Evolutionary conservation across 2,888 invertebrate species (phyloP), one percentile per base, ranked within the genome.

Genomic region (Norana najaformis): DNA sequence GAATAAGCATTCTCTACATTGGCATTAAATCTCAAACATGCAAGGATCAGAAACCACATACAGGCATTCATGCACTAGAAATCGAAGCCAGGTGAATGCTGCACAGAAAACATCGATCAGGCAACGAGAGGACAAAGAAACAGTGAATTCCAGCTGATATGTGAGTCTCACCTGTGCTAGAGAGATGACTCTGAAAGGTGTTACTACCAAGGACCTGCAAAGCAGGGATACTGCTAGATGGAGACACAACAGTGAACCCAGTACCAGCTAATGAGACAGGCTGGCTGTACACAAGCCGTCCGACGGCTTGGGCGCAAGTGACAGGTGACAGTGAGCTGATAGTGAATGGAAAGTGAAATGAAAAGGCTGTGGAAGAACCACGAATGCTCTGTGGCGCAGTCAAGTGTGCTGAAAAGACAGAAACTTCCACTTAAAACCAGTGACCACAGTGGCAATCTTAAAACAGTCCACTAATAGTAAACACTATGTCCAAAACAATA

Each of bases 321-420:
- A 85, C 85, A 18, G 85, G 85, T 37, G 85, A 85, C 85, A 85
- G 85, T 85, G 85, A 85, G 85, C 36, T 35, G 37, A 85, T 23
- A 37, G 85, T 85, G 85, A 85, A 85, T 18, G 85, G 85, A 85
- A 85, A 85, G 85, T 85, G 85, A 37, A 85, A 85, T 85, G 85
- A 37, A 6, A 85, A 35, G 85, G 85, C 85, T 8, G 85, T 36
- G 85, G 85, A 85, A 37, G 85, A 16, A 35, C 18, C 85, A 37
- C 85, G 85, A 85, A 85, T 85, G 85, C 85, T 85, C 85, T 85
- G 85, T 13, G 85, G 85, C 35, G 85, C 85, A 35, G 85, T 85
- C 85, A 85, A 85, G 37, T 85, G 85, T 36, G 85, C 85, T 85
- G 85, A 85, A 85, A 85, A 36, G 36, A 85, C 85, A 85, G 85